Evolutionary conservation across 1,140 invertebrate species (phyloP), one percentile per base, ranked within the genome.

Genomic region (Coelopa frigida): DNA sequence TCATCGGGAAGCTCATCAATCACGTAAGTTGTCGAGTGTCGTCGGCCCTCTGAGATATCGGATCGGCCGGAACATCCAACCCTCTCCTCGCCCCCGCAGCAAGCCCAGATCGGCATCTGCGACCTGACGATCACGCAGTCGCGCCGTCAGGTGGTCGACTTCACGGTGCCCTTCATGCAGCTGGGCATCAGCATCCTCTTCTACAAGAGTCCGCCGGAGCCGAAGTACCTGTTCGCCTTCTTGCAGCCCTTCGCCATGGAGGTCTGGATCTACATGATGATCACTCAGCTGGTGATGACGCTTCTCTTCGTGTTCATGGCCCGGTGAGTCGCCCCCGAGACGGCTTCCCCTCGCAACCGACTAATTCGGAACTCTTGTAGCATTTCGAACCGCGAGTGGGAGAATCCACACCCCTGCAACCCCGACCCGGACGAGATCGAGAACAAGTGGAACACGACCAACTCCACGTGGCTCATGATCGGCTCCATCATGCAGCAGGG

Each of bases 231-330:
- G 36, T 92, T 95, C 74, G 92, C 89, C 0, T 96, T 96, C 68
- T 72, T 95, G 48, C 86, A 87, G 10, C 94, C 93, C 0, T 76
- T 97, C 12, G 91, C 89, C 3, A 63, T 88, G 7, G 87, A 92
- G 53, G 94, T 97, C 18, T 97, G 93, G 94, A 87, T 94, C 52
- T 94, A 91, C 71, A 93, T 94, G 84, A 83, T 86, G 0, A 87
- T 89, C 7, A 90, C 92, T n/a, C 95, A 94, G 70, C 73, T 96
- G 23, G 85, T 89, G 3, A 92, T 96, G 12, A 94, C 91, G 0
- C 79, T 93, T 32, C 76, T 94, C 6, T 80, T 95, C 23, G 95
- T 93, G 59, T 84, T 96, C 49, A 72, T 95, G 26, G 92, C 90
- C 46, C 85, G 91, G 89, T 89, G 77, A 72, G 54, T 38, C n/a